Evolutionary conservation across 2,113 vertebrate genomes (phyloP).

Genomic region (Enhydra lutris): DNA sequence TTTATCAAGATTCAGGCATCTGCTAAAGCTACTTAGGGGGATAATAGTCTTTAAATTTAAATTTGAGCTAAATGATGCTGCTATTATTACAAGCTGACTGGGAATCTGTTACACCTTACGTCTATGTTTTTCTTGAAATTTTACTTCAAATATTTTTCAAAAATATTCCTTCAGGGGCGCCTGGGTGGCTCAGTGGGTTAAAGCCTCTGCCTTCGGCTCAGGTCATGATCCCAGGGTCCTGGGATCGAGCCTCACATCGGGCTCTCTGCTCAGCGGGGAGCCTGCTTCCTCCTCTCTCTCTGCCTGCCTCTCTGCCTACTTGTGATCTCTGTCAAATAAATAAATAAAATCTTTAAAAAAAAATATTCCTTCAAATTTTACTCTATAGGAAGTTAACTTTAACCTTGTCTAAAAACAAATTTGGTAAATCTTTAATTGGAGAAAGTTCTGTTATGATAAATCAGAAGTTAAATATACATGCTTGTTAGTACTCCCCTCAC

Average conservation of each 20-base stretch:
- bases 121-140: background rate
- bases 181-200: no score
- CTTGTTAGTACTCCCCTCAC: background rate
- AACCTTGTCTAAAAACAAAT: constrained; percentile 4
- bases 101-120: background rate
- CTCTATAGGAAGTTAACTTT: constrained; percentile 28
- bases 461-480: background rate
- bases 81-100: background rate
- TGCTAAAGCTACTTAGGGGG: background rate
- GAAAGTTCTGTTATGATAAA: background rate
- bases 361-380: constrained; percentile 38
- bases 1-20: background rate
- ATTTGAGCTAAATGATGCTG: constrained; percentile 29
- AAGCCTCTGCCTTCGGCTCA: no score
- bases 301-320: no score
- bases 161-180: constrained; percentile 18
- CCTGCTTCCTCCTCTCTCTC: no score
- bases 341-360: no score
- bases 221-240: no score
- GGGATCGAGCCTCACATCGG: no score
- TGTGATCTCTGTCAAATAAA: no score
- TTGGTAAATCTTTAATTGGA: background rate
- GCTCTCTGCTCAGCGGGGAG: no score
- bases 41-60: constrained; percentile 29
- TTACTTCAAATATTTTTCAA: background rate